A percentile compares a stretch with the other conserved stretches of the same genome.
These are phyloP conservation scores for Nemoura dubitans DNA, from an alignment of 2,888 invertebrate species.

Conservation along the genomic window DNA sequence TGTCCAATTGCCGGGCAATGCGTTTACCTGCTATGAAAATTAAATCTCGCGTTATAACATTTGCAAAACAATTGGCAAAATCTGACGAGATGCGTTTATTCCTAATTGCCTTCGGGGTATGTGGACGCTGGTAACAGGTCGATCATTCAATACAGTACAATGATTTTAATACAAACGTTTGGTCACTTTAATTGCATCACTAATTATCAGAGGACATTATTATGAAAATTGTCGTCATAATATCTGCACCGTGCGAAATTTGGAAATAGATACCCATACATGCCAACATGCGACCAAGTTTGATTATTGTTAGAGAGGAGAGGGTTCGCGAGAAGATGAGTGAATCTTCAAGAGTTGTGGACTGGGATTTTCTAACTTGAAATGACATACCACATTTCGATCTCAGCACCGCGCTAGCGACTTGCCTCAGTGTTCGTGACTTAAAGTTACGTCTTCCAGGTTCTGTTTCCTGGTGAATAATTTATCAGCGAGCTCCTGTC, in stretches of 20 bases:
- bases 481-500: background rate
- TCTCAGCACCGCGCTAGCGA: background rate
- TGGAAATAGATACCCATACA: background rate
- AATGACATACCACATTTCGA: background rate
- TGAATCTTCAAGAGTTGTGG: background rate
- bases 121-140: background rate
- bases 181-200: background rate
- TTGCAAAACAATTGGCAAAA: background rate
- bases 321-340: too few species aligned
- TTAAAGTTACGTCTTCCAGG: background rate
- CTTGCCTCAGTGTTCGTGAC: background rate
- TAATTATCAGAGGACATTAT: background rate
- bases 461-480: background rate
- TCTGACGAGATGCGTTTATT: background rate
- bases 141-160: background rate
- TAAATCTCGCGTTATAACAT: background rate
- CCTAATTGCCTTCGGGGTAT: background rate
- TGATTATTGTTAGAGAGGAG: too few species aligned
- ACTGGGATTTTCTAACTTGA: background rate
- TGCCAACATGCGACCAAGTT: too few species aligned
- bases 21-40: too few species aligned
- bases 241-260: background rate
- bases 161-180: constrained; percentile 7
- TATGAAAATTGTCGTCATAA: background rate
- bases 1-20: too few species aligned